A percentile compares a stretch with the other conserved stretches of the same genome.
Conservation (phyloP, 2,797 vertebrate genomes). For the Premnoplex brunnescens region DNA sequence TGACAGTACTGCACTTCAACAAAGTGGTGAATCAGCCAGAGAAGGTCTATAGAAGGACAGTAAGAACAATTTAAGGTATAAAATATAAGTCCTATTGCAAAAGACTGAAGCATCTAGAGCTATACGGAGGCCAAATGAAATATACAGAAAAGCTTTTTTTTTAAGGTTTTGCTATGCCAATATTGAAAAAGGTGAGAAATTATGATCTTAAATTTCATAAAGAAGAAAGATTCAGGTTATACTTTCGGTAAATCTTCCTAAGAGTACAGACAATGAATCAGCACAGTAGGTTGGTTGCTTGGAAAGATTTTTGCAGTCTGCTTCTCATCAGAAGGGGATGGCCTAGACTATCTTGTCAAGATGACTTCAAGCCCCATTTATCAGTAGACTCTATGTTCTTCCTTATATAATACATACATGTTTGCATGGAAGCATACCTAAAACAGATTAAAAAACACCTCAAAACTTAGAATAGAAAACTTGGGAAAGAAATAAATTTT, state of each 20-base stretch:
- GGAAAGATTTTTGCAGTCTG: not conserved
- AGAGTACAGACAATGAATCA: not conserved
- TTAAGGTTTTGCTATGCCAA: not conserved
- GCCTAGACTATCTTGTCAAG: not conserved
- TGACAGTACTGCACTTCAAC: not conserved
- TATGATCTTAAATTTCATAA: not conserved
- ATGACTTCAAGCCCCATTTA: not conserved
- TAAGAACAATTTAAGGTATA: not conserved
- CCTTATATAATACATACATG: not conserved
- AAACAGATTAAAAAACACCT: not conserved
- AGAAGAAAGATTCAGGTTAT: not conserved
- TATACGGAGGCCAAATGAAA: not conserved
- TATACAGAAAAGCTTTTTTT: not conserved
- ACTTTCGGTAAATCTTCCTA: not conserved
- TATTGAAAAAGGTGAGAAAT: not conserved
- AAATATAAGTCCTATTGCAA: not conserved
- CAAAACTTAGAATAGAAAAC: not conserved
- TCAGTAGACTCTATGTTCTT: not conserved
- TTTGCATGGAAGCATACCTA: not conserved
- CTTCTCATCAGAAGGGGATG: not conserved
- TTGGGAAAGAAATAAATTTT: not conserved
- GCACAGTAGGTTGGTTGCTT: not conserved
- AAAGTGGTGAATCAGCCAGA: not conserved
- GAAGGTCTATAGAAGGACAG: not conserved
- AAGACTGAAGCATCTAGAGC: not conserved